Evolutionary conservation across 2,113 vertebrate genomes (phyloP).

Genomic region (Podarcis muralis): DNA sequence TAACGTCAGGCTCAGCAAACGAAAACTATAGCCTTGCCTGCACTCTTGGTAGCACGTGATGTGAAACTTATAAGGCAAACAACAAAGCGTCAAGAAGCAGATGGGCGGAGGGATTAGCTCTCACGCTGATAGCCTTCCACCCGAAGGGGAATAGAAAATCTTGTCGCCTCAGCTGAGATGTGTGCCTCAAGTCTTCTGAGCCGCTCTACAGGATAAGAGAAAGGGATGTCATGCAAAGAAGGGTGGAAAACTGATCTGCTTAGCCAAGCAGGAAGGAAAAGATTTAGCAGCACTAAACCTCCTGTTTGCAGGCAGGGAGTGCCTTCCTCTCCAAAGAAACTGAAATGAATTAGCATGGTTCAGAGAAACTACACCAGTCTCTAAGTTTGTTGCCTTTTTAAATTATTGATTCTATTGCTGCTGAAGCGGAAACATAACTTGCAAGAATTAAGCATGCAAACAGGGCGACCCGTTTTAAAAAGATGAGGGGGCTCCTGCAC

Average conservation of each 20-base stretch:
- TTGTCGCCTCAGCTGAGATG: background rate
- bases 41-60: background rate
- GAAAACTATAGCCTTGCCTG: background rate
- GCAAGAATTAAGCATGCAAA: background rate
- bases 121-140: background rate
- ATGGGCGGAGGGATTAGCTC: background rate
- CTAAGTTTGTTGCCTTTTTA: background rate
- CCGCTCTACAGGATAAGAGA: background rate
- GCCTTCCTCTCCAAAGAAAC: slow-evolving; percentile 4
- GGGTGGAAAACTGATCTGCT: background rate
- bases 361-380: background rate
- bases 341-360: background rate
- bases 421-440: too few species aligned
- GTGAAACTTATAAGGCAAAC: background rate
- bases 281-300: slow-evolving; percentile 24
- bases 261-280: slow-evolving; percentile 36
- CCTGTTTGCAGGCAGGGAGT: slow-evolving; percentile 1
- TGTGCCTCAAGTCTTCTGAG: background rate
- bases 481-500: too few species aligned
- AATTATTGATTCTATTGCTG: background rate
- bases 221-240: slow-evolving; percentile 15
- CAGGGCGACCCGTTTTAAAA: background rate
- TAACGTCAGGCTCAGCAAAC: background rate
- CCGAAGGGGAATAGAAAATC: background rate
- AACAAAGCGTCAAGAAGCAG: background rate